These are phyloP conservation scores for Acanthis flammea DNA, from an alignment of 2,797 vertebrate genomes.

Conservation along the genomic window DNA sequence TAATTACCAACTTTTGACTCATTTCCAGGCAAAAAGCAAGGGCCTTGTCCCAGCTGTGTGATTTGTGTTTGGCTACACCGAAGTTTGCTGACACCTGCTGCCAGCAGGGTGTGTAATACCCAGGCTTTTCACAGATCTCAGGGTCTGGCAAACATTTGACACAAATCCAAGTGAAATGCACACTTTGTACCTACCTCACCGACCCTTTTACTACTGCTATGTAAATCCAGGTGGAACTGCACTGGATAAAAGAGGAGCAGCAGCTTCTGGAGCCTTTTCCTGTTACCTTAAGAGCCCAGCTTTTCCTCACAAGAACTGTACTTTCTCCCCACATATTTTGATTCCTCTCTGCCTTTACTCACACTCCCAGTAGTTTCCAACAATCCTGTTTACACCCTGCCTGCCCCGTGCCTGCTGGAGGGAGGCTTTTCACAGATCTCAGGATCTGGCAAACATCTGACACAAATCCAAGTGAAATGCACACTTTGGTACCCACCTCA, in stretches of 20 bases:
- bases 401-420: neutral
- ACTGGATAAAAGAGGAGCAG: neutral
- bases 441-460: too few species aligned
- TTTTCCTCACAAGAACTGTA: neutral
- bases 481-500: too few species aligned
- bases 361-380: neutral
- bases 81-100: neutral
- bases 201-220: neutral
- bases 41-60: neutral
- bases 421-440: too few species aligned
- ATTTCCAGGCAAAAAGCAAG: neutral
- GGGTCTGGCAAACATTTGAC: neutral
- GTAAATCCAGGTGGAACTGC: neutral
- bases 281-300: neutral
- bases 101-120: neutral
- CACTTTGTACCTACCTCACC: neutral
- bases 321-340: rapidly evolving
- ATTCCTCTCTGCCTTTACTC: neutral
- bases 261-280: neutral
- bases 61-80: neutral
- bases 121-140: neutral
- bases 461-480: too few species aligned
- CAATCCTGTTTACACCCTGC: neutral
- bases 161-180: neutral
- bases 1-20: neutral